Percentiles rank a stretch among this genome's conserved stretches.
These are phyloP conservation scores for Halesus radiatus DNA, from an alignment of 1,140 invertebrate species.

Conservation along the genomic window DNA sequence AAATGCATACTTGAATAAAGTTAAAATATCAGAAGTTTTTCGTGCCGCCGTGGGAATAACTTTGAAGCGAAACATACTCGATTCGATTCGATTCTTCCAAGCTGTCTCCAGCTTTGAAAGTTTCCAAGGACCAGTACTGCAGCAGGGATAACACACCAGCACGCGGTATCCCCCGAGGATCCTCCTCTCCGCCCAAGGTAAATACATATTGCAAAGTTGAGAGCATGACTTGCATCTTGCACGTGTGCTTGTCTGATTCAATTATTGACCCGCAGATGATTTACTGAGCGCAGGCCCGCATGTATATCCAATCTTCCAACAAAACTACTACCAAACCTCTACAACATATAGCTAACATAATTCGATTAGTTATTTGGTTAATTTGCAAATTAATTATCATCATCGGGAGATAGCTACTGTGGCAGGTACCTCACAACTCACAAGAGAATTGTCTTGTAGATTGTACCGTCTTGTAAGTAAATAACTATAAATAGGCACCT, in stretches of 20 bases:
- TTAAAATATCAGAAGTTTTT: not conserved
- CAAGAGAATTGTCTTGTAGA: too few species aligned
- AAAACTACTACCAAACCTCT: too few species aligned
- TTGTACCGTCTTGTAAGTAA: not conserved
- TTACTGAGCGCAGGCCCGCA: not conserved
- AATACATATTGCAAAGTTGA: not conserved
- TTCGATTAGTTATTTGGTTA: too few species aligned
- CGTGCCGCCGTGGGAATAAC: not conserved
- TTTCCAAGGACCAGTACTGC: not conserved
- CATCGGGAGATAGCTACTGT: too few species aligned
- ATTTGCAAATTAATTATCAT: too few species aligned
- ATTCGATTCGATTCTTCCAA: not conserved
- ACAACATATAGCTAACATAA: too few species aligned
- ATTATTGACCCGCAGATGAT: conserved; percentile 11
- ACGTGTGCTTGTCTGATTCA: not conserved
- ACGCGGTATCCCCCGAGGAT: not conserved
- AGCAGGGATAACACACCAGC: not conserved
- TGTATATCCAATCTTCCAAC: too few species aligned
- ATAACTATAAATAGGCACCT: too few species aligned
- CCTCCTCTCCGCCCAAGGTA: not conserved
- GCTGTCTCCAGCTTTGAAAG: not conserved
- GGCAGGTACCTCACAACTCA: too few species aligned
- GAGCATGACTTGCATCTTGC: conserved; percentile 10
- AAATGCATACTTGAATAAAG: too few species aligned
- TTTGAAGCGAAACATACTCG: not conserved